Conservation (phyloP, 2,888 invertebrate species). For the Agriopis leucophaearia region DNA sequence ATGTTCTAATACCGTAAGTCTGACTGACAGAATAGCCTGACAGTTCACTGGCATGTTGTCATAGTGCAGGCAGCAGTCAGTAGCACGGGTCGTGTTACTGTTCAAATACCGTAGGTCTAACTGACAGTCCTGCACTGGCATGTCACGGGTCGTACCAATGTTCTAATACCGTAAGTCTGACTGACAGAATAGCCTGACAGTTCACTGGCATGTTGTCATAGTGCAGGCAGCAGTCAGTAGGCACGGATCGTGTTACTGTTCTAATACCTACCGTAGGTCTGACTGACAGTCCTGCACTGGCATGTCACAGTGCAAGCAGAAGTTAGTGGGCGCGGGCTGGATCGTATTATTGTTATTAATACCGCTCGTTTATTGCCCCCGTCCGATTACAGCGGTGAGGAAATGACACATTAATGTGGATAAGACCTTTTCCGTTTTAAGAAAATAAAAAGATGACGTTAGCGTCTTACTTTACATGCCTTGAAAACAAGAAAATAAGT, state of each 20-base stretch:
- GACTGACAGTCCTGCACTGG: not conserved
- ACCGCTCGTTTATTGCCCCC: constrained; percentile 58
- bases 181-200: not conserved
- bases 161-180: not conserved
- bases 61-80: constrained; percentile 3
- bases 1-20: not conserved
- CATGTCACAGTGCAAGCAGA: not conserved
- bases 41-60: not conserved
- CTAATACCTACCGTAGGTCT: not conserved
- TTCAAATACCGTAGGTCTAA: not conserved
- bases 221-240: constrained; percentile 2
- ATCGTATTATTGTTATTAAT: constrained; percentile 61
- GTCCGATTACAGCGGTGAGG: constrained; percentile 46
- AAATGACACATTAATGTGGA: constrained; percentile 42
- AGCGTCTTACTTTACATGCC: too few relatives aligned
- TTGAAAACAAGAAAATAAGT: too few relatives aligned
- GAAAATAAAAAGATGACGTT: too few relatives aligned
- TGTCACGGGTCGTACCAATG: not conserved
- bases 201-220: not conserved
- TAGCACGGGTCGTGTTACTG: not conserved
- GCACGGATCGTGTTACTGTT: not conserved
- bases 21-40: not conserved
- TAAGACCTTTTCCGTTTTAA: constrained; percentile 28
- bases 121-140: not conserved
- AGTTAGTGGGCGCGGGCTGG: constrained; percentile 8